Evolutionary conservation across 2,797 vertebrate species (phyloP).

Genomic region (Macropus fuliginosus): DNA sequence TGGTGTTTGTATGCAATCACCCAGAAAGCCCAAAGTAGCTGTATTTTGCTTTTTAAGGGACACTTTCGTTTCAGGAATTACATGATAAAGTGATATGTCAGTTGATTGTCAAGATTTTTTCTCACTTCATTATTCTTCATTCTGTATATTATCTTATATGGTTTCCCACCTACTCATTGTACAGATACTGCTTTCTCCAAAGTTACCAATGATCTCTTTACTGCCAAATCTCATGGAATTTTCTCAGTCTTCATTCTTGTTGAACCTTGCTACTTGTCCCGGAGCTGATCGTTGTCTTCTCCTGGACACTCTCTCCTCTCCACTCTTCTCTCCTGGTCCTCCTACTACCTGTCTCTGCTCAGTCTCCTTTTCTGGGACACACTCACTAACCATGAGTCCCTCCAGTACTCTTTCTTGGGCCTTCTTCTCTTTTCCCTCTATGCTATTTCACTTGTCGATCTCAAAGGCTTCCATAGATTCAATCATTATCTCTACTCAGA

Average conservation of each 20-base stretch:
- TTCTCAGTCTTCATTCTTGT: not conserved
- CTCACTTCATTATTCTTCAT: conserved; percentile 59
- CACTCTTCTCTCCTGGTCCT: not conserved
- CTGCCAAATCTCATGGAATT: not conserved
- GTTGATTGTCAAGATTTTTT: conserved; percentile 57
- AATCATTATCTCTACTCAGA: not conserved
- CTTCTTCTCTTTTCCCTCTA: not conserved
- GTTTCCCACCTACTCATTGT: not conserved
- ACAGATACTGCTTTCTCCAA: not conserved
- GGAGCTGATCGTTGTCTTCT: not conserved
- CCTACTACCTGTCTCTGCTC: not conserved
- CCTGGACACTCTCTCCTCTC: not conserved
- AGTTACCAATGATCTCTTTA: not conserved
- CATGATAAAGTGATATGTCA: conserved; percentile 59
- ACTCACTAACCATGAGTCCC: not conserved
- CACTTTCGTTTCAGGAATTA: conserved; percentile 50
- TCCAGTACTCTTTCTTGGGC: not conserved
- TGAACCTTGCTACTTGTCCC: not conserved
- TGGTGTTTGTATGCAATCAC: conserved; percentile 16
- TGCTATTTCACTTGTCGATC: not conserved
- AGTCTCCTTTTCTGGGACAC: not conserved
- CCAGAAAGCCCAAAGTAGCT: conserved; percentile 47
- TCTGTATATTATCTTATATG: conserved; percentile 47
- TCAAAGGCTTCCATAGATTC: not conserved
- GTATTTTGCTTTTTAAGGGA: conserved; percentile 68